Evolutionary conservation across 92 coral and sea anemone genomes (phyloP).

Genomic region (Scolanthus callimorphus): DNA sequence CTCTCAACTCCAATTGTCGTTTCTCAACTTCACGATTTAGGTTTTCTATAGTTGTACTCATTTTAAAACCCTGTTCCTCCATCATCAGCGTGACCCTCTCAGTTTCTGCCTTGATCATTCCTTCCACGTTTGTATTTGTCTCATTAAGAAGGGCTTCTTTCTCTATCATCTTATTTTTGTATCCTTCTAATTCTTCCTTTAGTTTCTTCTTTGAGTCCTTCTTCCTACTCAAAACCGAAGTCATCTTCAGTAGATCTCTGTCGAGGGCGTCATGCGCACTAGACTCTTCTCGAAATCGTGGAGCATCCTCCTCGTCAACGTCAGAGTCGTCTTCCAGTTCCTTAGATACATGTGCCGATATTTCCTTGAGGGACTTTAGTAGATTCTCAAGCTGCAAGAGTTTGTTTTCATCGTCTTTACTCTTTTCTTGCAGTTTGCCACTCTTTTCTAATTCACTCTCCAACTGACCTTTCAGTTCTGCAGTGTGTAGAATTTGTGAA

Average conservation of each 20-base stretch:
- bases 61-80: conserved; percentile 2
- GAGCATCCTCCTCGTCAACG: conserved; percentile 2
- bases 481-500: conserved; percentile 28
- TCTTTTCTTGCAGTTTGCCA: conserved; percentile 21
- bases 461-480: conserved; percentile 26
- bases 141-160: conserved; percentile 1
- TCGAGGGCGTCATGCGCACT: conserved; percentile 1
- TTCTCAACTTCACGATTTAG: conserved; percentile 28
- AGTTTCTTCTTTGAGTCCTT: conserved; percentile 11
- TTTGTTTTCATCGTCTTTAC: conserved; percentile 27
- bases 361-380: conserved; percentile 10
- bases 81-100: background rate
- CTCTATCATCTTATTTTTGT: conserved; percentile 8
- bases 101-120: background rate
- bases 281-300: background rate
- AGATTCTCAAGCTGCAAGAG: conserved; percentile 27
- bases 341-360: conserved; percentile 28
- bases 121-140: conserved; percentile 3
- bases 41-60: conserved; percentile 26
- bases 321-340: conserved; percentile 23
- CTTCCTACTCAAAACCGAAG: conserved; percentile 13
- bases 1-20: conserved; percentile 34
- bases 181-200: conserved; percentile 11
- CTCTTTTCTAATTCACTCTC: conserved; percentile 38
- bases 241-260: conserved; percentile 17